These are phyloP conservation scores for Tenodera sinensis DNA, from an alignment of 2,888 invertebrate genomes.

Conservation along the genomic window DNA sequence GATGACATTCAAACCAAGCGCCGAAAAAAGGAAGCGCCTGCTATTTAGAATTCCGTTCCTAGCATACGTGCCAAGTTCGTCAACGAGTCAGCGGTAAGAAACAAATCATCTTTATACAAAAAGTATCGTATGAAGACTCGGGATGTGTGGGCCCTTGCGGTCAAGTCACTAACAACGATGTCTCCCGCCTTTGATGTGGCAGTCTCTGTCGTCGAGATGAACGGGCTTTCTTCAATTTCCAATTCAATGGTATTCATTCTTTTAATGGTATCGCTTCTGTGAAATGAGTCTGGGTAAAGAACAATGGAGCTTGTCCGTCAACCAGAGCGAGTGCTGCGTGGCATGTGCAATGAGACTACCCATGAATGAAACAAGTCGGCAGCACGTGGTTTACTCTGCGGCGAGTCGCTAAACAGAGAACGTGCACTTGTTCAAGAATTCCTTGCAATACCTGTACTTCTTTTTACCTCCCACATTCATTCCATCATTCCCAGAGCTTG, in stretches of 20 bases:
- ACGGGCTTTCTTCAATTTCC: too few species aligned
- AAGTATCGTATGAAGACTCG: not conserved
- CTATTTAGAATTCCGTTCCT: not conserved
- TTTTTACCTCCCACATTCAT: not conserved
- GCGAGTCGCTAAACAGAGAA: not conserved
- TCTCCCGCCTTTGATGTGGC: not conserved
- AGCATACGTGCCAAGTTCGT: not conserved
- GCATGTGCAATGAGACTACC: not conserved
- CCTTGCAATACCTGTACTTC: not conserved
- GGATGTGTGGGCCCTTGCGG: not conserved
- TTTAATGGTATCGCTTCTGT: not conserved
- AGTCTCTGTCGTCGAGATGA: not conserved
- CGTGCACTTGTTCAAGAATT: not conserved
- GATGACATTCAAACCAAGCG: not conserved
- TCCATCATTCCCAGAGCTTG: not conserved
- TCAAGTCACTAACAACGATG: not conserved
- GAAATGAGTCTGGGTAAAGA: not conserved
- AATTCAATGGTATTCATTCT: too few species aligned
- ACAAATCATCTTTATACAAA: not conserved
- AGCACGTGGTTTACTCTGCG: not conserved
- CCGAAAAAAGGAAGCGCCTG: not conserved
- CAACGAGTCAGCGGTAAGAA: not conserved
- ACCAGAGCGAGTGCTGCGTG: not conserved
- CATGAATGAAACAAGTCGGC: not conserved
- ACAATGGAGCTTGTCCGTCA: not conserved